These are phyloP conservation scores for Sylvia borin DNA, from an alignment of 2,797 vertebrate species.

Conservation along the genomic window DNA sequence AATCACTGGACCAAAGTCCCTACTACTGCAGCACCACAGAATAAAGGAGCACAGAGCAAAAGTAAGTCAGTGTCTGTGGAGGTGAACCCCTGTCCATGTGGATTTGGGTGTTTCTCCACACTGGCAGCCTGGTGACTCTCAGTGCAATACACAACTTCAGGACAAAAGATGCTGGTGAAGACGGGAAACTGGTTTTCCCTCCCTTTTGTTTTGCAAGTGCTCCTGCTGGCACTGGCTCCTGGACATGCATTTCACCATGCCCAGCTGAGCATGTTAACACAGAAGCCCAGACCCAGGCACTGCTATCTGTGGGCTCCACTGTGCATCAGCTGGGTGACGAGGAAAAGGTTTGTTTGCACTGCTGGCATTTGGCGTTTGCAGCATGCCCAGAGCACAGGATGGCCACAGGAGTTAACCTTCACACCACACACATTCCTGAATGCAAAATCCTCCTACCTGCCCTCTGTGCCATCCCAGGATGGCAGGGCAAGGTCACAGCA, in stretches of 20 bases:
- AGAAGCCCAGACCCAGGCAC: background rate
- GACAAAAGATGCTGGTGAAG: background rate
- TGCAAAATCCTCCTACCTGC: background rate
- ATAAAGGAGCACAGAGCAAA: background rate
- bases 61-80: background rate
- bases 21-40: background rate
- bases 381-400: background rate
- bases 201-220: background rate
- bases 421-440: background rate
- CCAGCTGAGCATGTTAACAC: background rate
- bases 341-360: background rate
- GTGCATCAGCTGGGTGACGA: background rate
- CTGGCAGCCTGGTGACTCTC: background rate
- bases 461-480: background rate
- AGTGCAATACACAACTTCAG: background rate
- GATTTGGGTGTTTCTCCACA: background rate
- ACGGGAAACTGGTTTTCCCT: background rate
- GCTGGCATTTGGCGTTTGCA: background rate
- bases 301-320: background rate
- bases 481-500: background rate
- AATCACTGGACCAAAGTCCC: background rate
- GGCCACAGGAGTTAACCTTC: background rate
- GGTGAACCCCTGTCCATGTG: background rate
- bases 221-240: background rate
- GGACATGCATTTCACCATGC: background rate